Percentiles rank a stretch among this genome's conserved stretches.
These are phyloP conservation scores for Colius striatus DNA, from an alignment of 2,113 vertebrate species.

Conservation along the genomic window DNA sequence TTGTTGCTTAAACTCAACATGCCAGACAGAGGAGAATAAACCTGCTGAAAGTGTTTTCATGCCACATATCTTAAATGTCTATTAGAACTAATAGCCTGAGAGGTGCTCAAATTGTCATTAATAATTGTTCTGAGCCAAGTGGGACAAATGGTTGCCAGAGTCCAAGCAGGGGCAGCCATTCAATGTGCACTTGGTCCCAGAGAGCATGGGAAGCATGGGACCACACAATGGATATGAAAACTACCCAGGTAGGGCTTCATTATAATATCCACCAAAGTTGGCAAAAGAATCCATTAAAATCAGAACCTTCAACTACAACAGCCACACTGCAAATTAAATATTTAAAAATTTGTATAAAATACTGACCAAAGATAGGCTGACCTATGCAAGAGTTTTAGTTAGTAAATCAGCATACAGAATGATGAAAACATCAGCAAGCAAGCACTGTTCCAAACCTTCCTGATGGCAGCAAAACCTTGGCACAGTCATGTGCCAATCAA, in stretches of 20 bases:
- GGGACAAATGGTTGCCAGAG: not conserved
- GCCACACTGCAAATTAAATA: not conserved
- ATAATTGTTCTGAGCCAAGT: not conserved
- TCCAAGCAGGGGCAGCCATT: not conserved
- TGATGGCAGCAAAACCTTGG: not conserved
- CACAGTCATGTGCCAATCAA: accelerated
- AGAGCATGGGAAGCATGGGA: accelerated
- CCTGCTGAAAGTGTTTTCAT: not conserved
- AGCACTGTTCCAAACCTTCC: not conserved
- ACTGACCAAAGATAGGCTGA: not conserved
- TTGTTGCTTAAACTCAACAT: not conserved
- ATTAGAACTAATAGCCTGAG: not conserved
- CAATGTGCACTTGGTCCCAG: not conserved
- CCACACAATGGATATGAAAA: not conserved
- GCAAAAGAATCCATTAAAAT: not conserved
- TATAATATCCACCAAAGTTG: not conserved
- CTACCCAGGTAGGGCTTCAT: not conserved
- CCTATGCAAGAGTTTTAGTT: not conserved
- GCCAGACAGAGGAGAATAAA: not conserved
- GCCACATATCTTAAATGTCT: not conserved
- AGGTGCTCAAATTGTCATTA: not conserved
- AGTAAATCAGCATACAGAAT: not conserved
- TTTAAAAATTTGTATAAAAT: not conserved
- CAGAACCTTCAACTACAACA: not conserved
- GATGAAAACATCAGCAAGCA: not conserved